Percentiles rank a stretch among this genome's conserved stretches.
Evolutionary conservation across 2,113 vertebrate genomes (phyloP).

Genomic region (Neomonachus schauinslandi): DNA sequence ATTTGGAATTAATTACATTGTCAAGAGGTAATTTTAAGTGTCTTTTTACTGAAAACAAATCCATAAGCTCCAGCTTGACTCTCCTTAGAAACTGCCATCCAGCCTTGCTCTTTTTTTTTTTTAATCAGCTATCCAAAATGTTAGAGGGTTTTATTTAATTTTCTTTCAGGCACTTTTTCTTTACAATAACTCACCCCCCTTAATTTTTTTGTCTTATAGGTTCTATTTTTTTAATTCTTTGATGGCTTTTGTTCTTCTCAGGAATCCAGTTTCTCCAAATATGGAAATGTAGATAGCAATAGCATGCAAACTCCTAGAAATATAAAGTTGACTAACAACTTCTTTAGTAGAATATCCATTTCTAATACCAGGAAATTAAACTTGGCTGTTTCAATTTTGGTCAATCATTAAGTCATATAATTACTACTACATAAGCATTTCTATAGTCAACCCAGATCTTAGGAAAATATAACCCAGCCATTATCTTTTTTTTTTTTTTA

Average conservation of each 20-base stretch:
- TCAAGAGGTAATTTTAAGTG: neutral
- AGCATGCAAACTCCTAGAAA: neutral
- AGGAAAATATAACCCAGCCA: neutral
- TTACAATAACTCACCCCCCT: neutral
- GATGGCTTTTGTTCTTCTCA: neutral
- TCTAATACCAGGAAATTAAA: constrained; percentile 38
- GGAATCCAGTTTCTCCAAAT: constrained; percentile 16
- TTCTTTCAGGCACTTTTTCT: neutral
- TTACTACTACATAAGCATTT: neutral
- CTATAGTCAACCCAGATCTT: neutral
- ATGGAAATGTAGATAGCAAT: neutral
- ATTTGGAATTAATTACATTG: neutral
- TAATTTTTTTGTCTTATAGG: neutral
- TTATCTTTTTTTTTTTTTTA: neutral
- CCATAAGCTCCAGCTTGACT: neutral
- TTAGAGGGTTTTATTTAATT: constrained; percentile 25
- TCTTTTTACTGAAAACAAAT: neutral
- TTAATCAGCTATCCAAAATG: neutral
- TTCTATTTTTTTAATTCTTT: neutral
- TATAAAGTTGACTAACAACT: neutral
- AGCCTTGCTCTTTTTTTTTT: neutral
- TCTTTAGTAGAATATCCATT: constrained; percentile 38
- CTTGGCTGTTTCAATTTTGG: neutral
- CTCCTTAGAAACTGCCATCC: neutral
- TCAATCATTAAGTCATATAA: neutral